Percentiles rank a stretch among this genome's conserved stretches.
Evolutionary conservation across 2,113 vertebrate species (phyloP).

Genomic region (Glaucomys volans): DNA sequence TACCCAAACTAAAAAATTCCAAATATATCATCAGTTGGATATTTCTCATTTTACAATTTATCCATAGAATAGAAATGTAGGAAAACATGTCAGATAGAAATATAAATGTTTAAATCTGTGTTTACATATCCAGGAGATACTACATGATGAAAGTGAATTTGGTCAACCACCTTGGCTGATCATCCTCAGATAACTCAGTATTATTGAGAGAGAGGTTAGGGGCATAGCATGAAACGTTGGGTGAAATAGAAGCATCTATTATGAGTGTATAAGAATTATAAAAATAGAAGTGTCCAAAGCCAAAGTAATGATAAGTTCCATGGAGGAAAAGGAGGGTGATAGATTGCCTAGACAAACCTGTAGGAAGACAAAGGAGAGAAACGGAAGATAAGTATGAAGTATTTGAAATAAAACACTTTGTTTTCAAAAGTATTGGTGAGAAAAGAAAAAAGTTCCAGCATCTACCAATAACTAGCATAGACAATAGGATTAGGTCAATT

Average conservation of each 20-base stretch:
- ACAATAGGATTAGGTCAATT: not conserved
- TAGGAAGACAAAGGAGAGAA: not conserved
- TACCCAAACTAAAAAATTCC: not conserved
- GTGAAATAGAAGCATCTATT: not conserved
- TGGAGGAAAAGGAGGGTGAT: not conserved
- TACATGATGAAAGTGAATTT: not conserved
- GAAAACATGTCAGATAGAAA: not conserved
- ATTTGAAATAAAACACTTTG: not conserved
- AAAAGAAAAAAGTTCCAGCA: not conserved
- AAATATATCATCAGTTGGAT: not conserved
- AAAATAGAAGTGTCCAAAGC: not conserved
- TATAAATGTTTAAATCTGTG: not conserved
- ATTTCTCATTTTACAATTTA: not conserved
- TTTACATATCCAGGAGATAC: not conserved
- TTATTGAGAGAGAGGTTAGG: not conserved
- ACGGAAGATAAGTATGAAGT: not conserved
- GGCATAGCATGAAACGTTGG: not conserved
- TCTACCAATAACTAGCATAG: rapidly evolving
- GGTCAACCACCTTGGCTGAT: not conserved
- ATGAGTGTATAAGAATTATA: not conserved
- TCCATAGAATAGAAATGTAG: not conserved
- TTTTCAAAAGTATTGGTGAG: not conserved
- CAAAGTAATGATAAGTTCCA: not conserved
- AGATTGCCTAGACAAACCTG: not conserved
- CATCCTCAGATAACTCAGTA: not conserved